These are phyloP conservation scores for Stichodactyla mertensii DNA, from an alignment of 64 coral and sea anemone genomes.

Conservation along the genomic window DNA sequence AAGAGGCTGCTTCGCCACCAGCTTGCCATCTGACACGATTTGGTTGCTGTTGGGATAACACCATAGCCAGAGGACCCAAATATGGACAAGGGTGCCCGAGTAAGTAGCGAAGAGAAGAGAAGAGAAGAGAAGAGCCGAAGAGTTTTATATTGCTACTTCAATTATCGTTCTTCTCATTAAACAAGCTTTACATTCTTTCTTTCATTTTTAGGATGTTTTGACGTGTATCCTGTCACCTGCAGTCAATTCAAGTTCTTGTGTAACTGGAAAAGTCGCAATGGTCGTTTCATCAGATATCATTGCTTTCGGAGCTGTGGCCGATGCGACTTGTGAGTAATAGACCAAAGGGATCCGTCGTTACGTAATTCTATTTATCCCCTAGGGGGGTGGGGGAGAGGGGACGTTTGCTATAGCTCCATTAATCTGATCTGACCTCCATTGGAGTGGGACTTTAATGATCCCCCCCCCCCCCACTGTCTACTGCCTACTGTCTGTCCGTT, in stretches of 20 bases:
- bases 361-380: background rate
- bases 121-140: background rate
- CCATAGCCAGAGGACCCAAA: slow-evolving; percentile 38
- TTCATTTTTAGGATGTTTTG: slow-evolving; percentile 27
- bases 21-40: slow-evolving; percentile 29
- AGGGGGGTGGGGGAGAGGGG: no score
- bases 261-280: slow-evolving; percentile 22
- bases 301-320: slow-evolving; percentile 45
- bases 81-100: slow-evolving; percentile 38
- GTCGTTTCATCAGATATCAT: slow-evolving; percentile 49
- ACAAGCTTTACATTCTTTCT: background rate
- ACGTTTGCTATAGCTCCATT: no score
- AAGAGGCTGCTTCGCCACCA: slow-evolving; percentile 37
- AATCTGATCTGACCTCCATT: no score
- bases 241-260: slow-evolving; percentile 41
- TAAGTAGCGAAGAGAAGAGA: background rate
- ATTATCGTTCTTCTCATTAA: background rate
- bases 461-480: no score
- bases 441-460: no score
- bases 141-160: background rate
- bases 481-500: no score
- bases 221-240: slow-evolving; percentile 36
- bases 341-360: background rate
- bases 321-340: slow-evolving; percentile 3
- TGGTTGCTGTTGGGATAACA: slow-evolving; percentile 51